Evolutionary conservation across 1,140 invertebrate genomes (phyloP).

Genomic region (Notospermus geniculatus): DNA sequence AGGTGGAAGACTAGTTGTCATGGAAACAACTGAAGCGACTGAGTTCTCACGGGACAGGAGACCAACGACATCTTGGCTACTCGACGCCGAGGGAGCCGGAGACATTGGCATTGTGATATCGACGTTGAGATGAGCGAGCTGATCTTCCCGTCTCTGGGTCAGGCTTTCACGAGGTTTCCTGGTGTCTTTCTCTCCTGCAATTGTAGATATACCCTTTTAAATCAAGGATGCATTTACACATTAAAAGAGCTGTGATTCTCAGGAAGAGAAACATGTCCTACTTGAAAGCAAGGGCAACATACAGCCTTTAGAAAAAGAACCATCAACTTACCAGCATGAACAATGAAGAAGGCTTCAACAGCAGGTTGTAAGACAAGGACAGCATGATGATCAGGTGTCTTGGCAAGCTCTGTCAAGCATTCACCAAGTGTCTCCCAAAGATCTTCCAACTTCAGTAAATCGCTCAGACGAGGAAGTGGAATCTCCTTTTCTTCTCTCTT

Average conservation of each 20-base stretch:
- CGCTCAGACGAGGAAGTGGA: slow-evolving; percentile 67
- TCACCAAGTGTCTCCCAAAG: slow-evolving; percentile 81
- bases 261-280: too few species aligned
- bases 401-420: slow-evolving; percentile 78
- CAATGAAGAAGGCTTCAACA: slow-evolving; percentile 88
- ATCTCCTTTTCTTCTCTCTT: slow-evolving; percentile 9
- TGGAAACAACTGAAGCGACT: slow-evolving; percentile 32
- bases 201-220: neutral
- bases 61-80: slow-evolving; percentile 39
- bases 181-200: slow-evolving; percentile 46
- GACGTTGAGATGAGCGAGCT: slow-evolving; percentile 61
- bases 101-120: slow-evolving; percentile 58
- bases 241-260: too few species aligned
- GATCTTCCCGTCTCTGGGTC: slow-evolving; percentile 57
- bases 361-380: slow-evolving; percentile 89
- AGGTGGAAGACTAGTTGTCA: slow-evolving; percentile 43
- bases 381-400: slow-evolving; percentile 88
- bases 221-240: too few species aligned
- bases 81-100: slow-evolving; percentile 44
- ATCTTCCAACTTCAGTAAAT: slow-evolving; percentile 63
- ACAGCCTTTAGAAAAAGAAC: too few species aligned
- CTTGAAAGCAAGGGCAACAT: too few species aligned
- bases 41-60: slow-evolving; percentile 39
- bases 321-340: slow-evolving; percentile 66
- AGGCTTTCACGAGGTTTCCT: slow-evolving; percentile 31